phyloP scores from a whole-genome alignment of 1,140 invertebrate genomes.

The Argopecten irradians region DNA sequence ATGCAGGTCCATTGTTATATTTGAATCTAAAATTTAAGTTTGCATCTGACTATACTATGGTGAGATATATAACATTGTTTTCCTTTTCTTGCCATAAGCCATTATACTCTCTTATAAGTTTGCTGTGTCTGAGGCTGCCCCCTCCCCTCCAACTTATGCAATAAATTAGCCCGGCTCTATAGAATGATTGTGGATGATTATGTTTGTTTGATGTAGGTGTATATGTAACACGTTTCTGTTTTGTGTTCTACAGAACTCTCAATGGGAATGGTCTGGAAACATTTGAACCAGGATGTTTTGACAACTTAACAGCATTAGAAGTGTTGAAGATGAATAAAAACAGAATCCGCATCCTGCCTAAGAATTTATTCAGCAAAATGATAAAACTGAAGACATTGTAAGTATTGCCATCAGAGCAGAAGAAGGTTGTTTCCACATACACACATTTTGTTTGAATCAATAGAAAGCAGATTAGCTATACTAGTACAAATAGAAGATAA shows the following conservation, averaged over 20 bases:
- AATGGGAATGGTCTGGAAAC: slow-evolving; percentile 86
- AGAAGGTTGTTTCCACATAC: background rate
- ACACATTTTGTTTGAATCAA: background rate
- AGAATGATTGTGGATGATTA: background rate
- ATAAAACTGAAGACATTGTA: slow-evolving; percentile 85
- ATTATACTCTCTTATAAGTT: too few species aligned
- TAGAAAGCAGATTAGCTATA: background rate
- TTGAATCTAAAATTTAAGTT: too few species aligned
- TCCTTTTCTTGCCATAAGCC: too few species aligned
- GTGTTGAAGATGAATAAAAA: slow-evolving; percentile 90
- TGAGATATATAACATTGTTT: background rate
- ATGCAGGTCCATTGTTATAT: too few species aligned
- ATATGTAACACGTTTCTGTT: slow-evolving; percentile 27
- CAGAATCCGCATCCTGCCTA: slow-evolving; percentile 83
- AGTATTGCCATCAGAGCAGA: slow-evolving; percentile 69
- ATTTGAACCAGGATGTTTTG: slow-evolving; percentile 84
- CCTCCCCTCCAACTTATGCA: too few species aligned
- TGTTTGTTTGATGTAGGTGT: slow-evolving; percentile 1
- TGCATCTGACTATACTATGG: too few species aligned
- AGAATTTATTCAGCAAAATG: slow-evolving; percentile 85
- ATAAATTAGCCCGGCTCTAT: background rate
- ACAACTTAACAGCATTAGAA: slow-evolving; percentile 84
- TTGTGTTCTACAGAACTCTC: slow-evolving; percentile 79
- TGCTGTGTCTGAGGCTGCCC: background rate
- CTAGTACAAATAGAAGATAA: background rate